Evolutionary conservation across 2,113 vertebrate genomes (phyloP).

Genomic region (Mesembrinibis cayennensis): DNA sequence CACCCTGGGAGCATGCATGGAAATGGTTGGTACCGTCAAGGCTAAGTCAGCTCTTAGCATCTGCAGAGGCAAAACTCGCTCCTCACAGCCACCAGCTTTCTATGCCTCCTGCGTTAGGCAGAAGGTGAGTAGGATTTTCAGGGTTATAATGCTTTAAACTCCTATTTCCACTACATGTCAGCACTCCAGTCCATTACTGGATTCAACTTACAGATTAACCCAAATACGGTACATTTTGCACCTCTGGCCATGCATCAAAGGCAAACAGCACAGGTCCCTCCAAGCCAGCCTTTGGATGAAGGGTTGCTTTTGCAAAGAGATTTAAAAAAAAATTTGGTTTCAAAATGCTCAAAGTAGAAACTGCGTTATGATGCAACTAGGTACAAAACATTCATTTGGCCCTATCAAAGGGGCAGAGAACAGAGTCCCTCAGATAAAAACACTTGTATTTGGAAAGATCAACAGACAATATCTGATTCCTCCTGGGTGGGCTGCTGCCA

Average conservation of each 20-base stretch:
- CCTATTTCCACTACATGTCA: neutral
- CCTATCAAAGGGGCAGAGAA: neutral
- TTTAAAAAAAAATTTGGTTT: neutral
- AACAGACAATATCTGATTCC: neutral
- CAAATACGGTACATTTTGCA: neutral
- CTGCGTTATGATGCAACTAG: neutral
- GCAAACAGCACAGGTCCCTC: neutral
- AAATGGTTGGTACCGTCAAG: rapidly evolving
- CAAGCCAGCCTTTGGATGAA: neutral
- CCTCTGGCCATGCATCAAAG: neutral
- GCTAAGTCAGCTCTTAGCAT: neutral
- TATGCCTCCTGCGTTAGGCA: neutral
- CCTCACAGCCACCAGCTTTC: neutral
- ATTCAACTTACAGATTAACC: rapidly evolving
- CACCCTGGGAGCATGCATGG: rapidly evolving
- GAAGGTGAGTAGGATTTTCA: neutral
- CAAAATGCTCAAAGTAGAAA: neutral
- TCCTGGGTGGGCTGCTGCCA: neutral
- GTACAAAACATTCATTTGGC: neutral
- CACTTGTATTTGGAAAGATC: neutral
- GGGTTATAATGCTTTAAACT: neutral
- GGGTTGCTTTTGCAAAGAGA: neutral
- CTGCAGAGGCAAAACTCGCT: neutral
- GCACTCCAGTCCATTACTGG: neutral
- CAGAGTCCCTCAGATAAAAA: neutral